phyloP scores from a whole-genome alignment of 2,113 vertebrate species.

The Zosterops borbonicus region DNA sequence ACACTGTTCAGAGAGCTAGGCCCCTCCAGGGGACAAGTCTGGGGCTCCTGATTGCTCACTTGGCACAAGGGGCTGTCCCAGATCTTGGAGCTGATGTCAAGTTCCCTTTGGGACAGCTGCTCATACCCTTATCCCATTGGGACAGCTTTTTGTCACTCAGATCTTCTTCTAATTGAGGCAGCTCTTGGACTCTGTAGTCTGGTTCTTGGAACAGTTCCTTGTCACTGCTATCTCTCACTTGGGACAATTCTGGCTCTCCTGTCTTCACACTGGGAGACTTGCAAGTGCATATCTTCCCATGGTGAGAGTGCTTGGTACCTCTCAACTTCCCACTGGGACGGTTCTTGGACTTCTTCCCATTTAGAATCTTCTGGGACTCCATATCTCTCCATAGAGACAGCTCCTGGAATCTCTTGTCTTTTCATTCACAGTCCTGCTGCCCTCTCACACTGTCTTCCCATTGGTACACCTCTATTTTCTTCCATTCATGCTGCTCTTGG shows the following conservation, averaged over 20 bases:
- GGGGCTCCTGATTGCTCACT: neutral
- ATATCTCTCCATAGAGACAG: no score
- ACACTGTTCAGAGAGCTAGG: fast-evolving
- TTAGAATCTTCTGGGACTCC: neutral
- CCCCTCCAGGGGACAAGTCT: neutral
- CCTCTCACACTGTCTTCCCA: no score
- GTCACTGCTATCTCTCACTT: fast-evolving
- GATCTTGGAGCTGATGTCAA: neutral
- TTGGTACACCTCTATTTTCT: neutral
- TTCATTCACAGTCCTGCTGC: neutral
- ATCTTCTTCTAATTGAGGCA: neutral
- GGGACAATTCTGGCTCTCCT: neutral
- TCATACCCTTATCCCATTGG: neutral
- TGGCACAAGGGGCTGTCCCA: neutral
- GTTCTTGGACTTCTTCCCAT: neutral
- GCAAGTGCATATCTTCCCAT: neutral
- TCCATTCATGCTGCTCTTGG: neutral
- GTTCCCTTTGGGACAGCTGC: neutral
- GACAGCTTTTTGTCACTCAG: no score
- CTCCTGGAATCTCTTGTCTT: neutral
- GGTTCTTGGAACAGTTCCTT: neutral
- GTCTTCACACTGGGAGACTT: neutral
- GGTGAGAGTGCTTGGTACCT: neutral
- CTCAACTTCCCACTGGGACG: neutral
- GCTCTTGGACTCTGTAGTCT: neutral